Evolutionary conservation across 2,888 invertebrate genomes (phyloP).

Genomic region (Odontocolon sp.): DNA sequence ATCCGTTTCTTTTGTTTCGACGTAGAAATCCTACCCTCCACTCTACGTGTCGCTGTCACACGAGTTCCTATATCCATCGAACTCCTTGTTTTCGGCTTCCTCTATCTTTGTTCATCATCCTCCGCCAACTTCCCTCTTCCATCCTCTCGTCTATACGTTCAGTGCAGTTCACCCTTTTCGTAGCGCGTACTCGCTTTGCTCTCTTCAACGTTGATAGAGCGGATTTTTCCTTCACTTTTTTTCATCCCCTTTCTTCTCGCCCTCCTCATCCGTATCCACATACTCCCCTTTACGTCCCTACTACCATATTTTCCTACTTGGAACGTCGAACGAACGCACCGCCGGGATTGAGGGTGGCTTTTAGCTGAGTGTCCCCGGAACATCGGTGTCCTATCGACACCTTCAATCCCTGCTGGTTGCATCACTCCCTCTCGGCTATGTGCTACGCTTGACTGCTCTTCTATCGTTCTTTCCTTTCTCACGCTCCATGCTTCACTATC

Average conservation of each 20-base stretch:
- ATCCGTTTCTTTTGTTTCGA: constrained; percentile 20
- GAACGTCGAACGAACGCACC: constrained; percentile 38
- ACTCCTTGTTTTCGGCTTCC: neutral
- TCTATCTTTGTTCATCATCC: neutral
- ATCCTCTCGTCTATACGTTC: neutral
- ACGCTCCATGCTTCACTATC: neutral
- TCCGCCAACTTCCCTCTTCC: neutral
- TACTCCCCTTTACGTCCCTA: neutral
- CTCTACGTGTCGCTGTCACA: neutral
- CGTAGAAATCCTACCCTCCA: neutral
- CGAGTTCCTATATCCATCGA: neutral
- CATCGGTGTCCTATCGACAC: constrained; percentile 37
- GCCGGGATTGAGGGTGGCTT: constrained; percentile 52
- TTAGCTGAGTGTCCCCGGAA: constrained; percentile 51
- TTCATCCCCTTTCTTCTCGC: constrained; percentile 3
- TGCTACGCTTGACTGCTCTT: neutral
- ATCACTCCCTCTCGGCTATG: neutral
- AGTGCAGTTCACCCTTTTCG: neutral
- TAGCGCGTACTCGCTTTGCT: neutral
- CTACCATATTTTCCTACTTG: constrained; percentile 48
- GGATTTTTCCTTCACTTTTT: constrained; percentile 10
- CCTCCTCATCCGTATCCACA: constrained; percentile 15
- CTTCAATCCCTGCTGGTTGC: constrained; percentile 17
- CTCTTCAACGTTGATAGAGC: neutral
- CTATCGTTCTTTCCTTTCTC: neutral